Conservation (phyloP, 2,113 vertebrate genomes). For the Phaetusa simplex region DNA sequence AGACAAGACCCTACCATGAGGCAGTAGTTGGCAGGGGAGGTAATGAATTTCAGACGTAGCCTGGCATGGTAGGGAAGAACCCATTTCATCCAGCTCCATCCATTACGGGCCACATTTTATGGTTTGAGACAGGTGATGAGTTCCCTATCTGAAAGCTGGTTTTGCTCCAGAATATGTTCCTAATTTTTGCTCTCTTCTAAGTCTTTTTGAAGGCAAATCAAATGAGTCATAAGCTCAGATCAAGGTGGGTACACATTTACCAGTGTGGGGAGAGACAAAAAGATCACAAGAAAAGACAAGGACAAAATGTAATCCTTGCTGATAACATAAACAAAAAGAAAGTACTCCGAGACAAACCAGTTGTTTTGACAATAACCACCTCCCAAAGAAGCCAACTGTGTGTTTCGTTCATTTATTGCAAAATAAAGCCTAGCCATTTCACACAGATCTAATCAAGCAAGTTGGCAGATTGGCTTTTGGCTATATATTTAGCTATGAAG, state of each 20-base stretch:
- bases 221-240: background rate
- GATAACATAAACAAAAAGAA: background rate
- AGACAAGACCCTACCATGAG: background rate
- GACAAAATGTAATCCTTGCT: background rate
- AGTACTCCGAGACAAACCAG: background rate
- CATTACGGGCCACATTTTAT: rapidly evolving
- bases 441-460: background rate
- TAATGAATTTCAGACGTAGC: background rate
- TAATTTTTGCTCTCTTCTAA: background rate
- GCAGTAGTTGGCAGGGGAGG: background rate
- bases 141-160: background rate
- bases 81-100: background rate
- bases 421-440: background rate
- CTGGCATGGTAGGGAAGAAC: background rate
- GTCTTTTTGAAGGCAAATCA: background rate
- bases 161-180: background rate
- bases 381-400: background rate
- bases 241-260: background rate
- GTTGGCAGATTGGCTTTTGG: background rate
- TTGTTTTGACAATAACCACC: background rate
- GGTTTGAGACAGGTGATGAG: background rate
- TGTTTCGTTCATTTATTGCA: background rate
- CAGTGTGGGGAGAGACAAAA: background rate
- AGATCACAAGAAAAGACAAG: background rate
- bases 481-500: background rate